Evolutionary conservation across 2,113 vertebrate species (phyloP), one percentile per base, ranked within the genome.

Genomic region (Herpetotheres cachinnans): DNA sequence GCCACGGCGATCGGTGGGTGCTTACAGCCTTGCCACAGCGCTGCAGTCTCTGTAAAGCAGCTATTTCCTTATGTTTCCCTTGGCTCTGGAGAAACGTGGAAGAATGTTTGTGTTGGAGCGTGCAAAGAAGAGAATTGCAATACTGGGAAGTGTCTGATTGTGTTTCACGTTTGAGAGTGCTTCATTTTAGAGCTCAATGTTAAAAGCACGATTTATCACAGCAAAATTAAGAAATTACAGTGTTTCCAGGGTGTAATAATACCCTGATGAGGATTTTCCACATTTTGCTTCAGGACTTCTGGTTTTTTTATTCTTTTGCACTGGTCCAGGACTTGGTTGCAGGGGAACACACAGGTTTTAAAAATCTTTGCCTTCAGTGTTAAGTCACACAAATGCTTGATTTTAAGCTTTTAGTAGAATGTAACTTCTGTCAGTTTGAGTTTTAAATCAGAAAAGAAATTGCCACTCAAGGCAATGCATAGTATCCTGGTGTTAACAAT

Each of bases 381-480:
- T 50, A 38, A 42, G 47, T 91, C 71, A n/a, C 62, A 50, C 54
- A 32, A 46, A 44, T 3, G 6, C n/a, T 91, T 5, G 19, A 8
- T 50, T 86, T 62, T 5, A 32, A 74, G 65, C 46, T 74, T 84
- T 32, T 16, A 16, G 47, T 18, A 40, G 44, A 42, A 27, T 5
- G 26, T 38, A 24, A 58, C 18, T 79, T 52, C 17, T 32, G 22
- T 72, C 26, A 4, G 20, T 67, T 34, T 9, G 70, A 59, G 61
- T 93, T 93, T 58, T 42, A 46, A 63, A 13, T 0, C 5, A 62
- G 70, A 65, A 80, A 61, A 44, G 62, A 29, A 76, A 34, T 38
- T 0, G 1, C n/a, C 47, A 1, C 0, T 3, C 11, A 1, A 8
- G 89, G 86, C 74, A 9, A 10, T 13, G 1, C 3, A 1, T 2